Conservation (phyloP, 1,140 invertebrate genomes). For the Tetramorium parvispinum region DNA sequence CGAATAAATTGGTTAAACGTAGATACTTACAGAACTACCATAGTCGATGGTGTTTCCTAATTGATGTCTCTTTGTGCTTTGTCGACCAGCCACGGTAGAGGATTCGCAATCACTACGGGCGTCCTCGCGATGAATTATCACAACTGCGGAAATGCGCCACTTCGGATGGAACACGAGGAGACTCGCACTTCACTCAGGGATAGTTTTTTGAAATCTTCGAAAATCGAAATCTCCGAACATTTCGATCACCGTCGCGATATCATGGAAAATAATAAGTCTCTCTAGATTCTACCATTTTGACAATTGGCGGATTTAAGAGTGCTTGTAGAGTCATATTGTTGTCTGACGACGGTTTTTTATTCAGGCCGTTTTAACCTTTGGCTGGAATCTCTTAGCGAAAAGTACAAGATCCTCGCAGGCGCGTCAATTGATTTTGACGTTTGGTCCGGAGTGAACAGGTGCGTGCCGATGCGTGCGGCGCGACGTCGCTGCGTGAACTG, state of each 20-base stretch:
- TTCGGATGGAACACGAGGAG: conserved; percentile 6
- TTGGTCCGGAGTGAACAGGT: background rate
- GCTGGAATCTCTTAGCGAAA: background rate
- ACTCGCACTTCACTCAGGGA: conserved; percentile 27
- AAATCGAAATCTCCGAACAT: conserved; percentile 26
- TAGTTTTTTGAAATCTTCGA: background rate
- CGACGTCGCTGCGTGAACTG: conserved; percentile 81
- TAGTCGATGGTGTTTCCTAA: conserved; percentile 79
- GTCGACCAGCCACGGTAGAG: conserved; percentile 6
- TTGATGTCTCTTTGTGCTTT: conserved; percentile 54
- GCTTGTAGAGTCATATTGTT: conserved; percentile 23
- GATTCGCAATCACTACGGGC: conserved; percentile 32
- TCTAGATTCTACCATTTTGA: background rate
- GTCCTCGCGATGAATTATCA: conserved; percentile 18
- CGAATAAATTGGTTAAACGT: background rate
- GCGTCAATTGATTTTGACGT: background rate
- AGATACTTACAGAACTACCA: conserved; percentile 84
- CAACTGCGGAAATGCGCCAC: conserved; percentile 26
- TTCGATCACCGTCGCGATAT: background rate
- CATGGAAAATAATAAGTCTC: conserved; percentile 1
- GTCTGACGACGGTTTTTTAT: background rate
- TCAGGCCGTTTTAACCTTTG: background rate
- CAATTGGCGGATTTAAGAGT: background rate
- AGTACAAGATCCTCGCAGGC: background rate
- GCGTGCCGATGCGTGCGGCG: conserved; percentile 77